Base-by-base conservation (phyloP, 2,797 vertebrate species). In the Furcifer pardalis region DNA sequence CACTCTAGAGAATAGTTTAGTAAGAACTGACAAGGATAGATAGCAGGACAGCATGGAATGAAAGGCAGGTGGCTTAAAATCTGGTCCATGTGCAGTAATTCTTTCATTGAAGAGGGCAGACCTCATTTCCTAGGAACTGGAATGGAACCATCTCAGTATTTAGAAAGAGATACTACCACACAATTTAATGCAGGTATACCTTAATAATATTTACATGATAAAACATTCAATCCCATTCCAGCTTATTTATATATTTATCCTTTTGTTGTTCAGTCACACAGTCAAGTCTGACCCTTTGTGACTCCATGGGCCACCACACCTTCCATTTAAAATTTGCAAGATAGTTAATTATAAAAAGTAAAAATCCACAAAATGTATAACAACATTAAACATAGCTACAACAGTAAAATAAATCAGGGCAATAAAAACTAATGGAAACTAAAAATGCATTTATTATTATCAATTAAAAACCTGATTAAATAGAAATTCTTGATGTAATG, bases 21-120 rank as follows among this genome's bases (percentile, higher is more conserved):
- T 62, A 78, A 90, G 81, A 90, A 86, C 88, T 13, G 78, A 79
- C 83, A 68, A 63, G 83, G 93, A 83, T 89, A 95, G 91, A 89
- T 82, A 91, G 91, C 76, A n/a, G 89, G 91, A 87, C 84, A 87
- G 72, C 88, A 90, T 85, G 90, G 88, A 90, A 59, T 83, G 56
- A 88, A 91, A 91, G 27, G 81, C 3, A 87, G 83, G 84, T 77
- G 77, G 84, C 82, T 84, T 86, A 83, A 86, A 87, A 77, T 60
- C 72, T 71, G 60, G 80, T 40, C 37, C 65, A 52, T 66, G 80
- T 80, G 78, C 79, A 72, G 44, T 89, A 59, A 42, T 42, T 72
- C 74, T 85, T 2, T 49, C 40, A 52, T 0, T 73, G 23, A 79
- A 5, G 2, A 3, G 83, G 42, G 15, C 83, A 82, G 77, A n/a